Base-by-base conservation (phyloP, 2,888 invertebrate species). In the Zootermopsis nevadensis region DNA sequence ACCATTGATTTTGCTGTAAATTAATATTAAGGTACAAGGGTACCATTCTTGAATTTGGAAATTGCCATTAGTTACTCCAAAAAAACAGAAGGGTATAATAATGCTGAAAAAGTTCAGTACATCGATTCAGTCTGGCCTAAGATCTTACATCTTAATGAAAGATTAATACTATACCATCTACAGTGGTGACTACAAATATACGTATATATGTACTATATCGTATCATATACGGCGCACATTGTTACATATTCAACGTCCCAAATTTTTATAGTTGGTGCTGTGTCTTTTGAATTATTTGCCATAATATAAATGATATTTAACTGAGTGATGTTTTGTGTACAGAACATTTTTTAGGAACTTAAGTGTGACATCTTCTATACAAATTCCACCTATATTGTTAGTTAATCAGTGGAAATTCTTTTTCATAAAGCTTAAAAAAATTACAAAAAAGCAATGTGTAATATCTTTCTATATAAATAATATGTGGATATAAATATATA, bases 261-360 rank as follows among this genome's bases (percentile, higher is more conserved):
- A 80, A 77, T 82, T 83, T 81, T 83, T 77, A 83, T 83, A 80
- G 72, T 83, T 83, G 83, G 83, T 83, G 83, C 83, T 83, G 83
- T 82, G 82, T 82, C 79, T 48, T 83, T 83, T 82, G 48, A 69
- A 83, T 83, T 35, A 83, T 83, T 83, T 83, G 83, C 79, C 83
- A 83, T 83, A 83, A 79, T 79, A 79, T 79, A 79, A 66, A 79
- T 79, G 66, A 79, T 79, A 79, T 55, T 77, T 31, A 77, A 77
- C 77, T 42, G 31, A 55, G 48, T 77, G 33, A 77, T 79, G 79
- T 79, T 79, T 79, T 79, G 35, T 79, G 79, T 79, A 79, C 79
- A 79, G 79, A 79, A 66, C 60, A 66, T 79, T 79, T 79, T 79
- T 79, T 55, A 79, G 66, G n/a, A 79, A 66, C 33, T 33, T 79